Percentiles rank a stretch among this genome's conserved stretches.
Evolutionary conservation across 2,797 vertebrate genomes (phyloP).

Genomic region (Paguma larvata): DNA sequence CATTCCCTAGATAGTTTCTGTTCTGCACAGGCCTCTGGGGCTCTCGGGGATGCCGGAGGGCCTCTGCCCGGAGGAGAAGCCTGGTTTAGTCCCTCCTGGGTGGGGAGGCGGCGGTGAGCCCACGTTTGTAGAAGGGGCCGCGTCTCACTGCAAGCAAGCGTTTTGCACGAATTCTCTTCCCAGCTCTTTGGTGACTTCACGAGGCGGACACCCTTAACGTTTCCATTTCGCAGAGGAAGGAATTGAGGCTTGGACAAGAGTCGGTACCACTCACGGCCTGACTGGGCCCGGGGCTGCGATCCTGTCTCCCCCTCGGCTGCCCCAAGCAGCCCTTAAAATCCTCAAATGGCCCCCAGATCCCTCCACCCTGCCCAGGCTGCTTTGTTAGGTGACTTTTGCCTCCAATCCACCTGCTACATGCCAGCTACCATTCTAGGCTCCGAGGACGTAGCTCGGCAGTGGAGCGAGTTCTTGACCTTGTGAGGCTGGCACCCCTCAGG

Average conservation of each 20-base stretch:
- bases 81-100: neutral
- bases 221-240: neutral
- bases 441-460: fast-evolving
- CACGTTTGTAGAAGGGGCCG: fast-evolving
- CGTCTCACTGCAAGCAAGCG: fast-evolving
- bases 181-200: neutral
- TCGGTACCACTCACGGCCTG: neutral
- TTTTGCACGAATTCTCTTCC: neutral
- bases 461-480: neutral
- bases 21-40: neutral
- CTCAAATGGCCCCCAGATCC: neutral
- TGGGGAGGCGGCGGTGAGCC: neutral
- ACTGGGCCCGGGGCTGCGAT: neutral
- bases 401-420: fast-evolving
- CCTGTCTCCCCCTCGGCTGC: neutral
- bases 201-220: neutral
- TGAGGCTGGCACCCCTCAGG: neutral
- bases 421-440: neutral
- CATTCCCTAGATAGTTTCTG: constrained; percentile 64
- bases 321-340: neutral
- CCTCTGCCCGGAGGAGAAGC: neutral
- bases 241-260: neutral
- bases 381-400: fast-evolving
- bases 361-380: neutral
- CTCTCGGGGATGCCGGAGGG: fast-evolving